phyloP scores from a whole-genome alignment of 2,888 invertebrate species.

The Macrosoma leucophasiata region DNA sequence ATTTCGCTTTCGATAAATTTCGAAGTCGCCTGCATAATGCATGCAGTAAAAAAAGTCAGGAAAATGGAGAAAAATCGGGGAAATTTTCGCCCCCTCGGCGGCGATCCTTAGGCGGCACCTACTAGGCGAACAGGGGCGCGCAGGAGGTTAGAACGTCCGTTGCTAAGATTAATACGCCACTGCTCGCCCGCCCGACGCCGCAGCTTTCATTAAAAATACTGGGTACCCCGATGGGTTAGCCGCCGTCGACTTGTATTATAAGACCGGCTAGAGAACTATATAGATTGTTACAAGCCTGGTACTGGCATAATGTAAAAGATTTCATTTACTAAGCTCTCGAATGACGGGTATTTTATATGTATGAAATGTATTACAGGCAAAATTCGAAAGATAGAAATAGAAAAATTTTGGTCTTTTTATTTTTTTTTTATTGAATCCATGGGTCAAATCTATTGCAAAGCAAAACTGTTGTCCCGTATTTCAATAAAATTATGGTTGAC shows the following conservation, averaged over 20 bases:
- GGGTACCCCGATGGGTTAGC: slow-evolving; percentile 46
- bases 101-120: slow-evolving; percentile 60
- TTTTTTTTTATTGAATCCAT: too few relatives aligned
- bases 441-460: too few relatives aligned
- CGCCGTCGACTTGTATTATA: slow-evolving; percentile 34
- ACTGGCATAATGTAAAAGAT: too few relatives aligned
- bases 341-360: too few relatives aligned
- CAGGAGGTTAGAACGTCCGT: slow-evolving; percentile 50
- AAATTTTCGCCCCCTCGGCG: slow-evolving; percentile 50
- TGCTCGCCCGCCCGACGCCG: slow-evolving; percentile 63
- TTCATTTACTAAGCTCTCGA: too few relatives aligned
- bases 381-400: too few relatives aligned
- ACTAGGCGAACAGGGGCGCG: slow-evolving; percentile 60
- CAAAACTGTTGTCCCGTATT: too few relatives aligned
- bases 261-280: slow-evolving; percentile 28
- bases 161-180: slow-evolving; percentile 70
- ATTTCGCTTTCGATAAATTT: slow-evolving; percentile 64
- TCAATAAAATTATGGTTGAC: too few relatives aligned
- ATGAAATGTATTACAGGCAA: too few relatives aligned
- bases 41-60: slow-evolving; percentile 48
- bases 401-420: too few relatives aligned
- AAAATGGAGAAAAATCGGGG: slow-evolving; percentile 56
- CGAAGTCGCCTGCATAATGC: slow-evolving; percentile 61
- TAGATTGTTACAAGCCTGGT: too few relatives aligned
- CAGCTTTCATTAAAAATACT: slow-evolving; percentile 69